phyloP scores from a whole-genome alignment of 2,888 invertebrate genomes.

The Pyrgus malvae region DNA sequence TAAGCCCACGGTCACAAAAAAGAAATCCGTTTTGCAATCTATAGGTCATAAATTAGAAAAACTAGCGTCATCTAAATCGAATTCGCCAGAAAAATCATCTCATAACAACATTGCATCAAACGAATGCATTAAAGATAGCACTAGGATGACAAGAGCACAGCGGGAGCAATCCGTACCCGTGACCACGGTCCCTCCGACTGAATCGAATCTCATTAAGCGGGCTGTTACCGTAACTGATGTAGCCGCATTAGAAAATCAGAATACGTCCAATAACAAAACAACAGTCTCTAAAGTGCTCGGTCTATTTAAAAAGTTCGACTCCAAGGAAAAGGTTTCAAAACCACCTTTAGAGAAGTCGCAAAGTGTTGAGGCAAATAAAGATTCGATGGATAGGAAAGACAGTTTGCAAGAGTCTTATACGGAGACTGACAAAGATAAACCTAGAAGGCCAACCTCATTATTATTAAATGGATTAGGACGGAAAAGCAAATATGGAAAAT shows the following conservation, averaged over 20 bases:
- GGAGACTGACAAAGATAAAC: slow-evolving; percentile 65
- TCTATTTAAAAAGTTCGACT: slow-evolving; percentile 88
- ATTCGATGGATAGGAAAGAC: slow-evolving; percentile 42
- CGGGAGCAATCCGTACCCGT: slow-evolving; percentile 86
- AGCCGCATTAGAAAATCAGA: slow-evolving; percentile 67
- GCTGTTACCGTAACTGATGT: slow-evolving; percentile 88
- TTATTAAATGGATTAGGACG: slow-evolving; percentile 79
- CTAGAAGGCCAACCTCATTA: slow-evolving; percentile 77
- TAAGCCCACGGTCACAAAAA: slow-evolving; percentile 71
- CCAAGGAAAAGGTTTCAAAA: slow-evolving; percentile 72
- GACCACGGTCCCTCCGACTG: slow-evolving; percentile 77
- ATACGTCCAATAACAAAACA: slow-evolving; percentile 78
- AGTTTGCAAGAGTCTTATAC: slow-evolving; percentile 38
- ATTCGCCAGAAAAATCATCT: slow-evolving; percentile 73
- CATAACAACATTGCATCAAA: slow-evolving; percentile 47
- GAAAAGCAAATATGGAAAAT: slow-evolving; percentile 73
- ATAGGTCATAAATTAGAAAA: slow-evolving; percentile 90
- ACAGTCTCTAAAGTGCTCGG: slow-evolving; percentile 90
- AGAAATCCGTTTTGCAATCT: slow-evolving; percentile 86
- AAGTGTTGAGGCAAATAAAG: slow-evolving; percentile 44
- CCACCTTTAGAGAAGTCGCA: slow-evolving; percentile 50
- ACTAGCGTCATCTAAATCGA: slow-evolving; percentile 78
- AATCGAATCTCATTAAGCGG: slow-evolving; percentile 85
- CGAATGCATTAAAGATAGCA: slow-evolving; percentile 51
- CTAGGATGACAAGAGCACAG: slow-evolving; percentile 81